Conservation (phyloP, 2,888 invertebrate species). For the Caenorhabditis sp. region DNA sequence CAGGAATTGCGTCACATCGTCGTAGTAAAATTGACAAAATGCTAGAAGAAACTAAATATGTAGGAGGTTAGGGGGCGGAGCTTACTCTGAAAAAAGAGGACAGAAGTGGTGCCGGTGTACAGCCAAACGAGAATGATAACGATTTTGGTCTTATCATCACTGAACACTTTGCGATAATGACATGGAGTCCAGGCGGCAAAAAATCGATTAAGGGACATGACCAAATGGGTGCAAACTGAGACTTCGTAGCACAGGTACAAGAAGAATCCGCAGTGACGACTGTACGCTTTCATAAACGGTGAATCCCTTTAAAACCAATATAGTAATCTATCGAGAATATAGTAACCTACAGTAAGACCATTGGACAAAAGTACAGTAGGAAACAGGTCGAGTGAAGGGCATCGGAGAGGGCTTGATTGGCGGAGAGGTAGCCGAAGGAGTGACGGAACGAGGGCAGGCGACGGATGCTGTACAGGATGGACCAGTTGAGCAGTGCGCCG, state of each 20-base stretch:
- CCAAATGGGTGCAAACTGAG: slow-evolving; percentile 60
- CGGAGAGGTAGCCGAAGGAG: slow-evolving; percentile 62
- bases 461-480: slow-evolving; percentile 58
- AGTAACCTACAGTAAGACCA: slow-evolving; percentile 49
- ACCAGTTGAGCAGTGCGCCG: slow-evolving; percentile 60
- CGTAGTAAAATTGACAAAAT: slow-evolving; percentile 59
- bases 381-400: slow-evolving; percentile 61
- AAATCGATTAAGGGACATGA: slow-evolving; percentile 61
- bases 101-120: slow-evolving; percentile 30
- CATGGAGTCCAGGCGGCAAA: slow-evolving; percentile 45
- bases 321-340: neutral
- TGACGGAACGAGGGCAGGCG: slow-evolving; percentile 56
- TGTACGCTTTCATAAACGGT: slow-evolving; percentile 22
- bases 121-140: slow-evolving; percentile 35
- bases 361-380: slow-evolving; percentile 63
- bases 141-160: slow-evolving; percentile 27
- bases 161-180: slow-evolving; percentile 33
- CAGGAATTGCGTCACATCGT: slow-evolving; percentile 51
- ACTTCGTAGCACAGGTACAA: slow-evolving; percentile 62
- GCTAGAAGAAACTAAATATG: slow-evolving; percentile 49
- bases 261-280: slow-evolving; percentile 49
- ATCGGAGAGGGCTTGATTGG: slow-evolving; percentile 59
- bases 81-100: slow-evolving; percentile 56
- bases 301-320: slow-evolving; percentile 33
- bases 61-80: neutral